phyloP scores from a whole-genome alignment of 2,113 vertebrate species.

The Enhydra lutris region DNA sequence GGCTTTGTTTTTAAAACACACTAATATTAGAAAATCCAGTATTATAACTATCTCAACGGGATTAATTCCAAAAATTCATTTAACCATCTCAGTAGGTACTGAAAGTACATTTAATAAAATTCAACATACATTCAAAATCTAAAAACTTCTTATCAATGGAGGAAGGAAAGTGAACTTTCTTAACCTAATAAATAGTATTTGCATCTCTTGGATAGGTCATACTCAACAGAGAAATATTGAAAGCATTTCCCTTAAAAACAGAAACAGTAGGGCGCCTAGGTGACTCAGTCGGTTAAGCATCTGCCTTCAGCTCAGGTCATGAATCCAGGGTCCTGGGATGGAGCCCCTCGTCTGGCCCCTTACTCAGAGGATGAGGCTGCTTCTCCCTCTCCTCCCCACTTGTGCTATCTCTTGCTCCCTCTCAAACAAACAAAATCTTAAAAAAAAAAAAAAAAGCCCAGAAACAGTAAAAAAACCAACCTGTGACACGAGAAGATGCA shows the following conservation, averaged over 20 bases:
- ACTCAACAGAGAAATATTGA: not conserved
- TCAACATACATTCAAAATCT: conserved; percentile 20
- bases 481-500: not conserved
- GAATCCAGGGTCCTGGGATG: too few relatives aligned
- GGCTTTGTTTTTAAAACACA: conserved; percentile 1
- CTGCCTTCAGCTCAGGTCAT: not conserved
- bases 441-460: not conserved
- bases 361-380: too few relatives aligned
- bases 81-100: not conserved
- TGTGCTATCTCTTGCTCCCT: not conserved
- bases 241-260: conserved; percentile 28
- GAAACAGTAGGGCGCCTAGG: not conserved
- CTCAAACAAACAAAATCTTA: not conserved
- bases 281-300: not conserved
- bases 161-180: not conserved
- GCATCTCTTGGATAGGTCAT: not conserved
- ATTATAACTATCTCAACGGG: not conserved
- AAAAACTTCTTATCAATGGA: conserved; percentile 7
- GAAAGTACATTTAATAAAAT: conserved; percentile 25
- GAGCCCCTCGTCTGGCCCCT: too few relatives aligned
- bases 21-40: not conserved
- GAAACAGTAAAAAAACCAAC: not conserved
- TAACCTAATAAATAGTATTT: not conserved
- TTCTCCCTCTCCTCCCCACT: not conserved
- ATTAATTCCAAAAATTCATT: not conserved